Percentiles rank a stretch among this genome's conserved stretches.
Evolutionary conservation across 2,888 invertebrate genomes (phyloP).

Genomic region (Conops quadrifasciatus): DNA sequence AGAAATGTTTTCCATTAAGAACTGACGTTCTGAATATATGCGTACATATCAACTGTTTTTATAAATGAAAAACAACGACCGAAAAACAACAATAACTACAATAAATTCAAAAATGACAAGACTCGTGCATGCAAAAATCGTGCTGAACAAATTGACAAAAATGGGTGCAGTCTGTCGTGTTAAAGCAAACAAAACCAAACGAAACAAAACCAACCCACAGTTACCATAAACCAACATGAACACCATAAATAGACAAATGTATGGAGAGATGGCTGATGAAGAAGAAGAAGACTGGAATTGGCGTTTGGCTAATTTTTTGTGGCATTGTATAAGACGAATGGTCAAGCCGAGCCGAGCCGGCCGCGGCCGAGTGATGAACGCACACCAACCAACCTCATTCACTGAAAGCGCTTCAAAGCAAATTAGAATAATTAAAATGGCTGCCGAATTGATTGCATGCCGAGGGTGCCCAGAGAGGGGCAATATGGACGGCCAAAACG

Average conservation of each 20-base stretch:
- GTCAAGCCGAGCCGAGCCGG: not conserved
- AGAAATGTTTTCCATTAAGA: too few relatives aligned
- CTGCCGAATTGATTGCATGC: conserved; percentile 58
- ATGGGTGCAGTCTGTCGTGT: too few relatives aligned
- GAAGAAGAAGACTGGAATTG: conserved; percentile 2
- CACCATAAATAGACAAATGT: not conserved
- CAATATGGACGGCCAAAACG: conserved; percentile 4
- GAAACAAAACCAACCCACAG: too few relatives aligned
- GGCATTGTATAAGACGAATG: not conserved
- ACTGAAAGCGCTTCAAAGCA: conserved; percentile 34
- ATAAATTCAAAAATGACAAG: not conserved
- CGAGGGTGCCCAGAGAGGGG: conserved; percentile 25
- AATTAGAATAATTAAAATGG: conserved; percentile 62
- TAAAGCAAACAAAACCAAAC: too few relatives aligned
- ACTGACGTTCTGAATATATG: too few relatives aligned
- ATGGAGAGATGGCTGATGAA: too few relatives aligned
- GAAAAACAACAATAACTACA: conserved; percentile 50
- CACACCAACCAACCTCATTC: not conserved
- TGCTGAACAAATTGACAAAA: not conserved
- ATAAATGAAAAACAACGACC: too few relatives aligned
- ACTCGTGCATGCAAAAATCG: not conserved
- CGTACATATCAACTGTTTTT: too few relatives aligned
- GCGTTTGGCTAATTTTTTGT: conserved; percentile 5
- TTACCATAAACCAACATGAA: not conserved
- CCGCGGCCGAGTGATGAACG: not conserved